Percentiles rank a stretch among this genome's conserved stretches.
These are phyloP conservation scores for Plestiodon gilberti DNA, from an alignment of 2,113 vertebrate genomes.

Conservation along the genomic window DNA sequence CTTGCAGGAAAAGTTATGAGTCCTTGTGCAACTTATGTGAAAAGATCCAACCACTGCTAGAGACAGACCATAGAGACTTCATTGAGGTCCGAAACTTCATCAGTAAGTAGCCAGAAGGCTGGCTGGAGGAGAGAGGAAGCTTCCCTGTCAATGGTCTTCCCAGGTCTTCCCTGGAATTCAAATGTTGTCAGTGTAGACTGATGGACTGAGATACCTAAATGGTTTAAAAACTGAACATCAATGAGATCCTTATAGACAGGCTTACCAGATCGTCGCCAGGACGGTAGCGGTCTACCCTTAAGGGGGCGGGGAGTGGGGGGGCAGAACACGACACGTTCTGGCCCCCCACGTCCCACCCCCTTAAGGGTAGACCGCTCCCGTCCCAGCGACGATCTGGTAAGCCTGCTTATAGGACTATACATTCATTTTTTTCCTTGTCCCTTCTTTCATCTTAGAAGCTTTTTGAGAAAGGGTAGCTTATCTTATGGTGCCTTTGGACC, in stretches of 20 bases:
- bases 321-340: too few relatives aligned
- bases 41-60: slow-evolving; percentile 54
- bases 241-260: too few relatives aligned
- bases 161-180: not conserved
- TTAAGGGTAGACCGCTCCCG: too few relatives aligned
- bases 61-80: slow-evolving; percentile 53
- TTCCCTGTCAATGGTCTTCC: not conserved
- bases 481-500: too few relatives aligned
- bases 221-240: too few relatives aligned
- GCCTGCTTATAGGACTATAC: too few relatives aligned
- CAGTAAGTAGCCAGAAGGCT: not conserved
- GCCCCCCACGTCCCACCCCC: too few relatives aligned
- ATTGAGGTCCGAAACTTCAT: slow-evolving; percentile 36
- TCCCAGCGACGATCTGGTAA: too few relatives aligned
- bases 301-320: too few relatives aligned
- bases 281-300: too few relatives aligned
- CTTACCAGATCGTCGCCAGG: too few relatives aligned
- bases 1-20: slow-evolving; percentile 53
- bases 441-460: not conserved
- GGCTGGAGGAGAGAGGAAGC: not conserved
- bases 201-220: not conserved
- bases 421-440: not conserved
- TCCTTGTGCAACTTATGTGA: slow-evolving; percentile 45
- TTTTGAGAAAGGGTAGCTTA: not conserved
- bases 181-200: not conserved